Conservation (phyloP, 2,113 vertebrate species). For the Trachemys scripta region DNA sequence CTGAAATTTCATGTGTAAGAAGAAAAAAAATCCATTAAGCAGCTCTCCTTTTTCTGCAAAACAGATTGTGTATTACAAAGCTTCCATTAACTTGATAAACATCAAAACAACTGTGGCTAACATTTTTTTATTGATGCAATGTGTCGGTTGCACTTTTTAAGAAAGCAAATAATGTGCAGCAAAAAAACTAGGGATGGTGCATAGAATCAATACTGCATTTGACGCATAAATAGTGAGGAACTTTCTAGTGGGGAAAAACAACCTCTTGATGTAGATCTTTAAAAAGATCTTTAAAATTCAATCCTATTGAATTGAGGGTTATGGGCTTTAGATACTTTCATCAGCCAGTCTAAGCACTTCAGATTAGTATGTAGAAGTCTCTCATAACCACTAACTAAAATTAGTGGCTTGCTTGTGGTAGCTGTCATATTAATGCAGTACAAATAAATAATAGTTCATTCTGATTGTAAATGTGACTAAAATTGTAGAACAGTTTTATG, state of each 20-base stretch:
- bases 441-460: background rate
- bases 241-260: background rate
- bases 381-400: background rate
- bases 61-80: slow-evolving; percentile 6
- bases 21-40: background rate
- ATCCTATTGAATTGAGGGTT: fast-evolving
- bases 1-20: background rate
- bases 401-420: background rate
- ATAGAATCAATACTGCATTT: background rate
- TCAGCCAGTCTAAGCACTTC: background rate
- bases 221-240: background rate
- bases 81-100: slow-evolving; percentile 13
- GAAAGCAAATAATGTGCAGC: background rate
- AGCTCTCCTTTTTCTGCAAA: background rate
- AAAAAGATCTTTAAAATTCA: too few species aligned
- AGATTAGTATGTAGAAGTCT: background rate
- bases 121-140: background rate
- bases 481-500: background rate
- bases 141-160: fast-evolving
- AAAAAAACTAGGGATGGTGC: background rate
- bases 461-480: background rate
- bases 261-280: background rate
- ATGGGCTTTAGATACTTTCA: background rate
- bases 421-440: background rate
- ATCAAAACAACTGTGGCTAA: background rate